Evolutionary conservation across 2,888 invertebrate genomes (phyloP).

Genomic region (Trichopoda pennipes): DNA sequence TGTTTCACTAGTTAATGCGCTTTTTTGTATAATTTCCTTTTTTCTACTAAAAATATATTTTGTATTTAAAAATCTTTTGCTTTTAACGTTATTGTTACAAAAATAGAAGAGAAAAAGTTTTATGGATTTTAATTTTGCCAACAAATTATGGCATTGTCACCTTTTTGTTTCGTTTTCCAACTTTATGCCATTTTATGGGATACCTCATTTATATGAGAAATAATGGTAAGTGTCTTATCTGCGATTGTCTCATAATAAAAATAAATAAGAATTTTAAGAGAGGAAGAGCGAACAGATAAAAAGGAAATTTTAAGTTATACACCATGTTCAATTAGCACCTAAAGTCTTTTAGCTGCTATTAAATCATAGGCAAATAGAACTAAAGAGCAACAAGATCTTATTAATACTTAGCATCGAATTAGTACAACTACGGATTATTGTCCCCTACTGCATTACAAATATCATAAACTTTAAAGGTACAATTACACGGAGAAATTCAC

Average conservation of each 20-base stretch:
- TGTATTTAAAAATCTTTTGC: slow-evolving; percentile 1
- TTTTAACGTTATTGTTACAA: slow-evolving; percentile 53
- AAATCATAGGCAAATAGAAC: no score
- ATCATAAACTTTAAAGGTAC: no score
- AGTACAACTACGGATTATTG: no score
- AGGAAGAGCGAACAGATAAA: neutral
- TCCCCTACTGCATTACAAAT: no score
- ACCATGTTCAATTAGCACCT: slow-evolving; percentile 15
- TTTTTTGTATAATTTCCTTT: slow-evolving; percentile 51
- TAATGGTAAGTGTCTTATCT: slow-evolving; percentile 63
- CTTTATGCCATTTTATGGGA: slow-evolving; percentile 46
- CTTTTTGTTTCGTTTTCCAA: slow-evolving; percentile 59
- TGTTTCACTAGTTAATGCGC: slow-evolving; percentile 61
- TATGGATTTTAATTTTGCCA: slow-evolving; percentile 68
- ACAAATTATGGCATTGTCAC: slow-evolving; percentile 74
- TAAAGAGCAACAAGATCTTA: no score
- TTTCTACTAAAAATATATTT: neutral
- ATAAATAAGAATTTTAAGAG: slow-evolving; percentile 7
- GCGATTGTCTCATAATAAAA: slow-evolving; percentile 49
- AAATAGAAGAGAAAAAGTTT: slow-evolving; percentile 68
- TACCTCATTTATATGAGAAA: slow-evolving; percentile 62
- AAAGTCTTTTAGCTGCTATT: slow-evolving; percentile 6
- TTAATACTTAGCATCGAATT: no score
- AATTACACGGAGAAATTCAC: no score
- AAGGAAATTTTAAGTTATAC: neutral